Evolutionary conservation across 2,888 invertebrate species (phyloP), one percentile per base, ranked within the genome.

Genomic region (Strigamia transsilvanica): DNA sequence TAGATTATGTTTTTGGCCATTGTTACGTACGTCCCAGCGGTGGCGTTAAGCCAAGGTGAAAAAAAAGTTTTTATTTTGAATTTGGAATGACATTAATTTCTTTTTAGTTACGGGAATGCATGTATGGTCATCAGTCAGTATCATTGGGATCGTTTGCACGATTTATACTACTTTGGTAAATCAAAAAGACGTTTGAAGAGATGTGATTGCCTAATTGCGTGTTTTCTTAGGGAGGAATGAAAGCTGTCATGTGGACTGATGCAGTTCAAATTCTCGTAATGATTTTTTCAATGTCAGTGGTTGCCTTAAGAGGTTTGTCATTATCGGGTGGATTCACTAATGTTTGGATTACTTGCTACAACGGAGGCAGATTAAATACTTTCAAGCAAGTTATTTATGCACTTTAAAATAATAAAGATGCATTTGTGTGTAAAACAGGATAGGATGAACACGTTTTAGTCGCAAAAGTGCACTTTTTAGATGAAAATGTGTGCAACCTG

Each of bases 201-300:
- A 27, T 6, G 3, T 12, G 27, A 15, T 27, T 34, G 15, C 13
- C 15, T 41, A 34, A 5, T 79, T 0, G 4, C 10, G 2, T n/a
- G 27, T 27, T 2, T 27, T 78, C 2, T 12, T 38, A 79, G 79
- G 79, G 79, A 15, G 79, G 79, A 9, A 79, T 79, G 18, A 79
- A 38, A 79, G 79, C 79, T 15, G 79, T 79, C 10, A 66, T 66
- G 27, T 66, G 66, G 66, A 66, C 66, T 23, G 66, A 66, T 66
- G 66, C 27, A 2, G 23, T 79, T 13, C 79, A 79, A 38, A 18
- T 79, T n/a, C 9, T 38, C 18, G n/a, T 79, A 15, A 79, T 79
- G 38, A 5, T 38, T 5, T 12, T 42, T 41, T 38, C 79, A 18
- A 38, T 79, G 78, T 38, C 27, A 7, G 27, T 38, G 7, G 78